Conservation (phyloP, 2,888 invertebrate species). For the Phaedon cochleariae region DNA sequence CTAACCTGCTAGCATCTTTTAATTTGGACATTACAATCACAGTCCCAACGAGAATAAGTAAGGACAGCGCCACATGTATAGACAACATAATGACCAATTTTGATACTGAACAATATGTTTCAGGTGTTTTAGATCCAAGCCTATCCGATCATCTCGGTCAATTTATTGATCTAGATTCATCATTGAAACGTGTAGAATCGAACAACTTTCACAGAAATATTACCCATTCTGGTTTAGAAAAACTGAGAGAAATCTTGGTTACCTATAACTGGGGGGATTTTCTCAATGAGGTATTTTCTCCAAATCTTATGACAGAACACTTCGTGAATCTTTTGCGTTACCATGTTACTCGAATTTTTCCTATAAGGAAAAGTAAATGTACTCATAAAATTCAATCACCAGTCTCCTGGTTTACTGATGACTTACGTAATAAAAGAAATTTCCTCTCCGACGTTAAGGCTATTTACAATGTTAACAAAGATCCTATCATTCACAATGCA, state of each 20-base stretch:
- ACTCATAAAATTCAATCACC: background rate
- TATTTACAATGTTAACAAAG: conserved; percentile 2
- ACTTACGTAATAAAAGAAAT: background rate
- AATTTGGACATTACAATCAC: background rate
- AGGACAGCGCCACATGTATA: background rate
- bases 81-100: background rate
- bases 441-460: background rate
- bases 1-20: background rate
- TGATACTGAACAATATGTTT: background rate
- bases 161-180: background rate
- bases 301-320: background rate
- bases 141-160: background rate
- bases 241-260: background rate
- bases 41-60: background rate
- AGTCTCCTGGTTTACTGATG: conserved; percentile 4
- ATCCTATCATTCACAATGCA: conserved; percentile 1
- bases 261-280: background rate
- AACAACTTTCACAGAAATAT: background rate
- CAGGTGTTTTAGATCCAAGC: background rate
- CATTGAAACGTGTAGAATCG: background rate
- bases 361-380: background rate
- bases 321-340: background rate
- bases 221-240: background rate
- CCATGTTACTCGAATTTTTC: background rate
- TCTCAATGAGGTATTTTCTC: background rate